Evolutionary conservation across 2,888 invertebrate genomes (phyloP).

Genomic region (Stenchaetothrips biformis): DNA sequence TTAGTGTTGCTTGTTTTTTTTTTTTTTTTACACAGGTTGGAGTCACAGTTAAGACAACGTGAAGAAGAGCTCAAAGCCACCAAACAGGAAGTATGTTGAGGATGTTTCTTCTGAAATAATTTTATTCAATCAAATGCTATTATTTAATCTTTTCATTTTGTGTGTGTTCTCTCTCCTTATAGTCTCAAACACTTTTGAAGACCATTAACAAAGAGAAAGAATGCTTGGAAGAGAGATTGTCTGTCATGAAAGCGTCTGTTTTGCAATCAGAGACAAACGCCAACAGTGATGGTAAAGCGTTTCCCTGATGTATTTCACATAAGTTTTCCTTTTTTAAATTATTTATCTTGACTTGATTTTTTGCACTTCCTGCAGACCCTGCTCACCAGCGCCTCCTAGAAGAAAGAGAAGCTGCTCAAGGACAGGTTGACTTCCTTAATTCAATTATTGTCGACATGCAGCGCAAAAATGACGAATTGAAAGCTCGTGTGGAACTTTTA

Average conservation of each 20-base stretch:
- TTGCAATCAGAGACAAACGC: conserved; percentile 38
- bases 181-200: conserved; percentile 33
- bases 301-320: neutral
- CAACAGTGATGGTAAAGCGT: conserved; percentile 34
- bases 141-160: neutral
- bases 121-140: neutral
- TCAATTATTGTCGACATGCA: conserved; percentile 96
- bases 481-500: conserved; percentile 71
- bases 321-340: neutral
- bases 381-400: conserved; percentile 36
- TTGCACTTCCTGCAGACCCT: conserved; percentile 35
- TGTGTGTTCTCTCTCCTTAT: neutral
- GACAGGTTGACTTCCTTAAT: conserved; percentile 85
- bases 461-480: conserved; percentile 79
- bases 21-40: neutral
- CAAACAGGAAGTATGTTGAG: neutral
- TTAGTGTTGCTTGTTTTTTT: neutral
- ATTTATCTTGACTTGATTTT: neutral
- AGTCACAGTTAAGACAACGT: neutral
- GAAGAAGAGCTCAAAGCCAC: conserved; percentile 8
- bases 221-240: conserved; percentile 38
- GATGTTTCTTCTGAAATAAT: neutral
- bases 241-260: conserved; percentile 38
- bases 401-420: conserved; percentile 50
- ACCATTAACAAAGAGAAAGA: conserved; percentile 38